Evolutionary conservation across 2,113 vertebrate genomes (phyloP), one percentile per base, ranked within the genome.

Genomic region (Ramphastos sulfuratus): DNA sequence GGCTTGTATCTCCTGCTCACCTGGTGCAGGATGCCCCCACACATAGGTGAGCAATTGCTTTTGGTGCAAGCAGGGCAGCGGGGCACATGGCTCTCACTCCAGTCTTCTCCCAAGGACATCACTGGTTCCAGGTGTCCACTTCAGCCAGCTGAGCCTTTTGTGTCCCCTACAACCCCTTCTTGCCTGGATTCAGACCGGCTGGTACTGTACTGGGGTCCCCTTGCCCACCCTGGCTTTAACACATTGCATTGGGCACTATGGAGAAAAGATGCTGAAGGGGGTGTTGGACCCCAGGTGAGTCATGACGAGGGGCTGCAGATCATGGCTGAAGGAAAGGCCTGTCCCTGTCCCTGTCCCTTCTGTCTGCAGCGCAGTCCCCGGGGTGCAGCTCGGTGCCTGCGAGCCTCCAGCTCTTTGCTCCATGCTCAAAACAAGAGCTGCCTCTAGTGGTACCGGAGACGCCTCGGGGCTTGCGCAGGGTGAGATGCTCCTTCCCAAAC

Each of bases 401-500:
- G 35, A 48, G 85, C 3, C 5, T 37, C 25, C 9, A 14, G n/a
- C 31, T 15, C 65, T 61, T 76, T 7, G 8, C 44, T 44, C 42
- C 46, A 3, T 7, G 84, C 75, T 59, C 50, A 37, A 89, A 79
- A 13, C 91, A 72, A 95, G 87, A 96, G 97, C 80, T 90, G 90
- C 97, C 97, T 96, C 97, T 93, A 59, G 97, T n/a, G 95, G 90
- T 55, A 70, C 60, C 18, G 0, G n/a, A 13, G 24, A 28, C 0
- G 7, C 39, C 59, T 56, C 10, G 3, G 74, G 52, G 37, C 64
- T 81, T 33, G 21, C 31, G 23, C 8, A 4, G 56, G n/a, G 19
- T 2, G 5, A 61, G 59, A 8, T 77, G 37, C 52, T 64, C 7
- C 67, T 42, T 44, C 58, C 82, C 9, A 1, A 48, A 31, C 64